A percentile compares a stretch with the other conserved stretches of the same genome.
phyloP scores from a whole-genome alignment of 2,888 invertebrate genomes.

The Rhabditophanes sp. region DNA sequence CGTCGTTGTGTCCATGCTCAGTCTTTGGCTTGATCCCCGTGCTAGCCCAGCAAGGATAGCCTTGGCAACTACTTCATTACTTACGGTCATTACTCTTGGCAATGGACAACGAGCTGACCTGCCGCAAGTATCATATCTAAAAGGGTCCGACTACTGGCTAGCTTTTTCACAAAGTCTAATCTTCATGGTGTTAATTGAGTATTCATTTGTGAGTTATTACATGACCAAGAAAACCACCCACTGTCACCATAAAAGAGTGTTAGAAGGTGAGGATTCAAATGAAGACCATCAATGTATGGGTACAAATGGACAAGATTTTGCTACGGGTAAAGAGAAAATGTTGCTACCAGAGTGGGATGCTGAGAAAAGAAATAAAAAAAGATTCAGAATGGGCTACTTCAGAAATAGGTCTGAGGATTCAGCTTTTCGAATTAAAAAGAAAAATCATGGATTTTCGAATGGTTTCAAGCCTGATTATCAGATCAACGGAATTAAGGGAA shows the following conservation, averaged over 20 bases:
- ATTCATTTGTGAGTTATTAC: slow-evolving; percentile 42
- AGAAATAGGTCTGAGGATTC: too few relatives aligned
- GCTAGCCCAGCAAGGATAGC: slow-evolving; percentile 42
- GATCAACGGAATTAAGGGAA: too few relatives aligned
- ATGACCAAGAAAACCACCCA: slow-evolving; percentile 30
- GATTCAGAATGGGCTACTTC: too few relatives aligned
- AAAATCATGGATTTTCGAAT: too few relatives aligned
- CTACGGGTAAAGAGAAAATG: too few relatives aligned
- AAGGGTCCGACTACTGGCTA: slow-evolving; percentile 42
- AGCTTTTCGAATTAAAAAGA: too few relatives aligned
- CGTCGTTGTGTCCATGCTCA: slow-evolving; percentile 40
- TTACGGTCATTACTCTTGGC: slow-evolving; percentile 43
- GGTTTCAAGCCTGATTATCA: too few relatives aligned
- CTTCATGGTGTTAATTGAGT: slow-evolving; percentile 41
- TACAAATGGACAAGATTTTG: too few relatives aligned
- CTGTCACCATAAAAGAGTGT: slow-evolving; percentile 30
- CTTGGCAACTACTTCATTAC: slow-evolving; percentile 41
- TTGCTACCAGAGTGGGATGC: too few relatives aligned
- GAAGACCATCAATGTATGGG: too few relatives aligned
- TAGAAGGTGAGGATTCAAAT: too few relatives aligned
- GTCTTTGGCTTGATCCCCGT: slow-evolving; percentile 41
- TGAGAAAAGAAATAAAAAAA: too few relatives aligned
- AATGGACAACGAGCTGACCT: slow-evolving; percentile 42
- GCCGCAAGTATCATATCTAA: slow-evolving; percentile 41
- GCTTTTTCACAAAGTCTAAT: slow-evolving; percentile 39